Evolutionary conservation across 30 jellyfish, hydroid and myxozoan species (phyloP), one percentile per base, ranked within the genome.

Genomic region (Turritopsis dohrnii): DNA sequence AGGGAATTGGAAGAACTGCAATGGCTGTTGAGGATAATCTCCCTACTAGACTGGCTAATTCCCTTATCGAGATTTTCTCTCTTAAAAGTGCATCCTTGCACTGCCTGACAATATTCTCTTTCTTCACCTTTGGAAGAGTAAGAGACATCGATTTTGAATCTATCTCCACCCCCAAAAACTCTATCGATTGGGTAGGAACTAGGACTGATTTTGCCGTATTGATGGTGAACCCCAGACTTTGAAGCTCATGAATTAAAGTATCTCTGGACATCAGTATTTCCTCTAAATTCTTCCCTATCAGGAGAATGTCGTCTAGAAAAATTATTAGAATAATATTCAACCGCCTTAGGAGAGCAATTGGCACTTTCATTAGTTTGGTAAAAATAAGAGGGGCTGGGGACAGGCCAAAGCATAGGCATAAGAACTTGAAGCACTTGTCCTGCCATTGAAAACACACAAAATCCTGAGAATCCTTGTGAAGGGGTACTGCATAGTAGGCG

Each of bases 1-100:
- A 72, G 21, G 83, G 88, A 29, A 73, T 84, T 82, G 88, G 83
- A 8, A 74, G 71, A 21, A 82, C 53, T 65, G 83, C 88, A 41
- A 21, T 30, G 52, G 81, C 60, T n/a, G 87, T 80, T 27, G 87
- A 29, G 28, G 52, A 41, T 29, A 80, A 76, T 29, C 21, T 65
- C 28, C 88, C 83, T 26, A 82, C 27, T 16, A 82, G 30, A 17
- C 54, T 65, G 29, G 88, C 41, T 9, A 82, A 53, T 26, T 28
- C 71, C 65, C 72, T 65, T 29, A 66, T 29, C n/a, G 83, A 19
- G 23, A 82, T 52, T 71, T 16, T 0, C 8, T 41, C 52, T 41
- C n/a, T 20, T 18, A 22, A 52, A 8, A 53, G 52, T 0, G 28
- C 28, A 9, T 82, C n/a, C 28, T 23, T 29, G 73, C 88, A 82